These are phyloP conservation scores for Neuroscelio doddi DNA, from an alignment of 2,888 invertebrate genomes.

Conservation along the genomic window DNA sequence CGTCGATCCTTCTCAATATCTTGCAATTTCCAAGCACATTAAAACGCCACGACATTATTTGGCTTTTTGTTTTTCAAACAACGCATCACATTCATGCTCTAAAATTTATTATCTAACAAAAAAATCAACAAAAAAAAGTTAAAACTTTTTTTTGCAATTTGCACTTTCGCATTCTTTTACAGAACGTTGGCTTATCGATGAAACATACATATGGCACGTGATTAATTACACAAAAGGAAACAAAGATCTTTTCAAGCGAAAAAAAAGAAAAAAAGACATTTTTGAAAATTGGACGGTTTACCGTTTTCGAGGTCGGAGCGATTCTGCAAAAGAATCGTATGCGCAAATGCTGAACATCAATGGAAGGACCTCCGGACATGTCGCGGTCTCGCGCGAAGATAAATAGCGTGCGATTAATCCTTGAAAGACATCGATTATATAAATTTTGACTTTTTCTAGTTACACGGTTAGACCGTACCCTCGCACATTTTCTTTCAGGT, in stretches of 20 bases:
- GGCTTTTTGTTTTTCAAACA: no score
- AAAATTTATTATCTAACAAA: no score
- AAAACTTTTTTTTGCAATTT: no score
- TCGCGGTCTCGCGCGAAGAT: conserved; percentile 14
- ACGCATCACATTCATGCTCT: neutral
- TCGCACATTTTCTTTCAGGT: conserved; percentile 8
- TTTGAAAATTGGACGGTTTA: neutral
- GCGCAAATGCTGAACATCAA: conserved; percentile 16
- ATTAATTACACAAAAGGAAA: no score
- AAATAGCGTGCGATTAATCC: conserved; percentile 49
- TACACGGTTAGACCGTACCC: conserved; percentile 49
- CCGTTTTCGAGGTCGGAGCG: conserved; percentile 22
- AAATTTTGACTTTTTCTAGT: conserved; percentile 46
- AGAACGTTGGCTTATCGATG: no score
- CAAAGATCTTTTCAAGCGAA: no score
- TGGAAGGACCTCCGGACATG: conserved; percentile 5
- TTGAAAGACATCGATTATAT: conserved; percentile 64
- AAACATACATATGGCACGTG: no score
- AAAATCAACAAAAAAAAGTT: no score
- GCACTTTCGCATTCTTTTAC: no score
- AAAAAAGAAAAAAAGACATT: no score
- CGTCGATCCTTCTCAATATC: no score
- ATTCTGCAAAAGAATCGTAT: conserved; percentile 46
- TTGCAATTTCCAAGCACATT: neutral
- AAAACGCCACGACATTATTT: no score